Evolutionary conservation across 2,797 vertebrate genomes (phyloP).

Genomic region (Sebastes trivittatus): DNA sequence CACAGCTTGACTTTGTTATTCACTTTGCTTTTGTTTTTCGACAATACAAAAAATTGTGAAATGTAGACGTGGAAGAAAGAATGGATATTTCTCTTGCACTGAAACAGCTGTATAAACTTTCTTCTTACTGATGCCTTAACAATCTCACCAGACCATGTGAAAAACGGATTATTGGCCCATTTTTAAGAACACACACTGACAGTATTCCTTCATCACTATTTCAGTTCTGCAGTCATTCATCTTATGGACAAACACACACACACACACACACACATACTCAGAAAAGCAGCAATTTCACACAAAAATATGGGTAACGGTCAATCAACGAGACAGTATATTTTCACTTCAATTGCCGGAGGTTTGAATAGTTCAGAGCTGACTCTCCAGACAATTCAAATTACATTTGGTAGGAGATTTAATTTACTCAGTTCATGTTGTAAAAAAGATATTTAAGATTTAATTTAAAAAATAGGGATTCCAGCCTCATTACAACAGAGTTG

Average conservation of each 20-base stretch:
- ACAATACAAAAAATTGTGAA: not conserved
- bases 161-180: not conserved
- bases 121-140: not conserved
- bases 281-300: not conserved
- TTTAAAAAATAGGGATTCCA: not conserved
- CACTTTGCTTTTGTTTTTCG: not conserved
- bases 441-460: not conserved
- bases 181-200: not conserved
- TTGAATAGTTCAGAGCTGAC: not conserved
- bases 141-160: not conserved
- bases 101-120: not conserved
- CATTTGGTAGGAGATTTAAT: not conserved
- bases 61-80: not conserved
- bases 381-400: not conserved
- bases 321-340: not conserved
- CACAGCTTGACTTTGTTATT: not conserved
- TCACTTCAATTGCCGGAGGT: not conserved
- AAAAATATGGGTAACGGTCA: not conserved
- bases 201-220: not conserved
- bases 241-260: not conserved
- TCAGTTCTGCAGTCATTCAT: not conserved
- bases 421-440: not conserved
- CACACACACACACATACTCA: not conserved
- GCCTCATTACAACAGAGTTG: not conserved
- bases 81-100: not conserved